A percentile compares a stretch with the other conserved stretches of the same genome.
Conservation (phyloP, 1,140 invertebrate genomes). For the Gonatopus flavifemur region DNA sequence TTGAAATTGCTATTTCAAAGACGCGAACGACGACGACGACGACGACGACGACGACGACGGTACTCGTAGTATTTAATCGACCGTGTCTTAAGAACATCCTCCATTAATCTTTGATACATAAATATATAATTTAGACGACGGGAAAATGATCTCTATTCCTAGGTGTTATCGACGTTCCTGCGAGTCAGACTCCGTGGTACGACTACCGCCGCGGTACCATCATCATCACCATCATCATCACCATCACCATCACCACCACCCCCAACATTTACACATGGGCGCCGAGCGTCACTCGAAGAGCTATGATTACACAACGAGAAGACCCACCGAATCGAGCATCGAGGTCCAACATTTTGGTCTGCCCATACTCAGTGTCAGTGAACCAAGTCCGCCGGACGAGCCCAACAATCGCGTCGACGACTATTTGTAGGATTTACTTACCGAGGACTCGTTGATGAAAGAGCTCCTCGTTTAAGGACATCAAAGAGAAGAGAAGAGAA, state of each 20-base stretch:
- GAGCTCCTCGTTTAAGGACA: constrained; percentile 56
- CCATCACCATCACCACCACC: constrained; percentile 25
- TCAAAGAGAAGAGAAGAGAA: too few relatives aligned
- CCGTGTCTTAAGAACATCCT: too few relatives aligned
- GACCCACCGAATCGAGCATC: constrained; percentile 57
- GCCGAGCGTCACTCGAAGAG: constrained; percentile 43
- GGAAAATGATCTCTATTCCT: too few relatives aligned
- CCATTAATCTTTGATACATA: too few relatives aligned
- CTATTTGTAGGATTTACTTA: constrained; percentile 56
- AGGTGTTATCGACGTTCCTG: constrained; percentile 43
- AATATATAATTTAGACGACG: too few relatives aligned
- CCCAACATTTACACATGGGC: constrained; percentile 33
- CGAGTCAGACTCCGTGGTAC: constrained; percentile 42
- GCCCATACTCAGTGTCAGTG: constrained; percentile 74
- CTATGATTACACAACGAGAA: constrained; percentile 44
- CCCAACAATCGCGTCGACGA: constrained; percentile 58
- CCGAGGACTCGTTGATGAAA: constrained; percentile 52
- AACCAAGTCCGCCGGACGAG: constrained; percentile 75
- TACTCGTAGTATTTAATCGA: too few relatives aligned
- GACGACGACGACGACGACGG: too few relatives aligned
- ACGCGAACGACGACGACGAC: too few relatives aligned
- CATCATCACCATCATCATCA: constrained; percentile 34
- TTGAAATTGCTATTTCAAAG: too few relatives aligned
- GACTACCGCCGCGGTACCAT: constrained; percentile 19
- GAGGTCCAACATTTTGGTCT: constrained; percentile 67